These are phyloP conservation scores for Monochamus saltuarius DNA, from an alignment of 1,140 invertebrate species.

Conservation along the genomic window DNA sequence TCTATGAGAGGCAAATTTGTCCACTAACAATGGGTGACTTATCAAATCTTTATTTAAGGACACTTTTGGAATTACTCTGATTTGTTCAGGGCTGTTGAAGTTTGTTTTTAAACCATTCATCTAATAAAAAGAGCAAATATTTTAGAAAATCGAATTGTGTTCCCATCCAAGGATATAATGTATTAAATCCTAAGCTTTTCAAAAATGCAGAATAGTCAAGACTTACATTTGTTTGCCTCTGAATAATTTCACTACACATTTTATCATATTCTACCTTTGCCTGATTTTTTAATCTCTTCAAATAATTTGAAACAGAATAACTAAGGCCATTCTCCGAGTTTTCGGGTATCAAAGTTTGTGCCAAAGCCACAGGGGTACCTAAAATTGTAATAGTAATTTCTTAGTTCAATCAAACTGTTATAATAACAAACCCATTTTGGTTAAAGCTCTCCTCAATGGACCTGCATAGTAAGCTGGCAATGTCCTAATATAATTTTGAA, in stretches of 20 bases:
- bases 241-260: constrained; percentile 62
- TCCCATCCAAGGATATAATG: too few species aligned
- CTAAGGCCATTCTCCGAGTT: constrained; percentile 90
- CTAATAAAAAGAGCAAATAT: constrained; percentile 28
- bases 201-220: not conserved
- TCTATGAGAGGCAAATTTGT: constrained; percentile 77
- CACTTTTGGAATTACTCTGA: constrained; percentile 64
- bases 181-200: too few species aligned
- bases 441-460: constrained; percentile 84
- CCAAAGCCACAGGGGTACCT: constrained; percentile 69
- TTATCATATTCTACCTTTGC: constrained; percentile 95
- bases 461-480: constrained; percentile 94
- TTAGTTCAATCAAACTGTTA: not conserved
- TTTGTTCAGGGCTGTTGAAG: constrained; percentile 48
- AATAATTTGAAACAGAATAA: constrained; percentile 90
- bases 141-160: not conserved
- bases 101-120: constrained; percentile 40
- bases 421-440: constrained; percentile 72
- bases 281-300: constrained; percentile 94
- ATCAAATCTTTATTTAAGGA: constrained; percentile 76
- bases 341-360: constrained; percentile 85
- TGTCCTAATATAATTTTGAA: constrained; percentile 90
- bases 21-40: constrained; percentile 76
- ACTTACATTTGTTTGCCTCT: constrained; percentile 46
- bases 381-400: not conserved